phyloP scores from a whole-genome alignment of 2,888 invertebrate genomes.

The Geotrupes spiniger region DNA sequence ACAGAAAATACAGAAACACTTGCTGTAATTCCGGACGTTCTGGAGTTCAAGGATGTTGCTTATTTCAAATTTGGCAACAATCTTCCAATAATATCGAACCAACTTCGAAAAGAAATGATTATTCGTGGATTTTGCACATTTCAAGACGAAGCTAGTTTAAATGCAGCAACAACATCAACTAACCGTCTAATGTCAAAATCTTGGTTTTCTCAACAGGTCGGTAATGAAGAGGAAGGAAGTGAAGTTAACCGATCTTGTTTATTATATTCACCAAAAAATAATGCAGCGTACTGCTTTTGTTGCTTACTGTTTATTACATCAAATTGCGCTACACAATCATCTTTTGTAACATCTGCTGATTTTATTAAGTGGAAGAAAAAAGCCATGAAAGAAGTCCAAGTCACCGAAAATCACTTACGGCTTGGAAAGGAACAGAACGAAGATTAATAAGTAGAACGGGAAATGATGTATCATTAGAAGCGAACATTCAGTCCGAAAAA shows the following conservation, averaged over 20 bases:
- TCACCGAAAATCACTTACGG: conserved; percentile 22
- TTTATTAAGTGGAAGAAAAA: conserved; percentile 21
- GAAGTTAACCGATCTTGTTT: conserved; percentile 21
- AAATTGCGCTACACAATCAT: conserved; percentile 17
- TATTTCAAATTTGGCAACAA: conserved; percentile 18
- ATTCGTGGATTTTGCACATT: conserved; percentile 20
- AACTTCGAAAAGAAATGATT: conserved; percentile 22
- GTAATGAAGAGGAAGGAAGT: conserved; percentile 21
- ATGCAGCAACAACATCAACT: conserved; percentile 16
- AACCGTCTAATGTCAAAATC: conserved; percentile 20
- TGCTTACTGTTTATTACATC: conserved; percentile 12
- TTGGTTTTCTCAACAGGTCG: conserved; percentile 18
- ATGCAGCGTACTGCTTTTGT: conserved; percentile 22
- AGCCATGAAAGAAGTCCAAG: conserved; percentile 20
- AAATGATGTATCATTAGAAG: conserved; percentile 17
- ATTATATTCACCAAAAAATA: conserved; percentile 22
- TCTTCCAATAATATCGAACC: conserved; percentile 19
- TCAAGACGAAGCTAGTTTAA: conserved; percentile 17
- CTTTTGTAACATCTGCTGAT: conserved; percentile 3
- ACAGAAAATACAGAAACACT: conserved; percentile 21
- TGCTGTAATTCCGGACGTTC: conserved; percentile 17
- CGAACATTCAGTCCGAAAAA: conserved; percentile 20
- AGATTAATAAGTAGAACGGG: conserved; percentile 15
- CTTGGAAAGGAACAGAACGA: conserved; percentile 22
- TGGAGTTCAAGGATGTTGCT: conserved; percentile 18